phyloP scores from a whole-genome alignment of 2,888 invertebrate genomes.

The Limnephilus auricula region DNA sequence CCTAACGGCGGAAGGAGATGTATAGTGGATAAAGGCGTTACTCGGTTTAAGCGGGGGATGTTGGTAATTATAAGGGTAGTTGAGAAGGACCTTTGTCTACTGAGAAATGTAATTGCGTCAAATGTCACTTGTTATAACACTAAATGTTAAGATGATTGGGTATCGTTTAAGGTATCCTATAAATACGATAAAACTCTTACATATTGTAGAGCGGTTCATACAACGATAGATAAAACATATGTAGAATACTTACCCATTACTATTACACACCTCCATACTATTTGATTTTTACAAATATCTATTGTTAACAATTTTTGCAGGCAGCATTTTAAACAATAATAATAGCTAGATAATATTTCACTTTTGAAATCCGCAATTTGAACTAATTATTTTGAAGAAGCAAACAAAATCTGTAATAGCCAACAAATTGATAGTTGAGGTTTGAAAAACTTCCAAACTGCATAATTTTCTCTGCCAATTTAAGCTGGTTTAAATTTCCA shows the following conservation, averaged over 20 bases:
- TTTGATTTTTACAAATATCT: neutral
- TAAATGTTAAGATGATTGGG: neutral
- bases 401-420: neutral
- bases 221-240: neutral
- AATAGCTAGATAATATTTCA: neutral
- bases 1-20: conserved; percentile 72
- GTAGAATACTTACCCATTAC: neutral
- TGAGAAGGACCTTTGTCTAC: neutral
- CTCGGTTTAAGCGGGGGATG: conserved; percentile 59
- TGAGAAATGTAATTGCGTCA: conserved; percentile 42
- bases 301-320: no score
- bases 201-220: neutral
- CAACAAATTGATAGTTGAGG: neutral
- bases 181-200: neutral
- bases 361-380: neutral
- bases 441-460: neutral
- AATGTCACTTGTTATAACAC: neutral
- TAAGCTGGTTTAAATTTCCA: conserved; percentile 63
- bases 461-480: conserved; percentile 8
- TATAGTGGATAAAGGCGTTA: conserved; percentile 64
- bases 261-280: neutral
- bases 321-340: no score
- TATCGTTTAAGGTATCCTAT: neutral
- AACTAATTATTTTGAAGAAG: neutral
- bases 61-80: conserved; percentile 63